A percentile compares a stretch with the other conserved stretches of the same genome.
These are phyloP conservation scores for Saccostrea cuccullata DNA, from an alignment of 1,140 invertebrate genomes.

Conservation along the genomic window DNA sequence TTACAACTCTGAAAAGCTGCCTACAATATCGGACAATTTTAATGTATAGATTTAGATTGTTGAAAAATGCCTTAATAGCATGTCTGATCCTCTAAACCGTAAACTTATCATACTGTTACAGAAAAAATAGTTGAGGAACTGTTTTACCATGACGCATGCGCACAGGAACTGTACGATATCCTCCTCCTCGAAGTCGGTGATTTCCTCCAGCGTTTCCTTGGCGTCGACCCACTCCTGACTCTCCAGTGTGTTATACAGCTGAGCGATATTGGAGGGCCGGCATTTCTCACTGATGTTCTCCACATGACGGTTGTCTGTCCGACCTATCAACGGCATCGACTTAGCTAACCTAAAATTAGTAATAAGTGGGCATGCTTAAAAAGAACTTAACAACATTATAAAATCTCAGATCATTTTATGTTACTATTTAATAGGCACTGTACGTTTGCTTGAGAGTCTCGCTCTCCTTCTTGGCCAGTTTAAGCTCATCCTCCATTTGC, in stretches of 20 bases:
- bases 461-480: constrained; percentile 67
- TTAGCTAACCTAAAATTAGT: constrained; percentile 59
- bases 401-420: neutral
- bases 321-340: constrained; percentile 60
- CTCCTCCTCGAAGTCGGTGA: constrained; percentile 65
- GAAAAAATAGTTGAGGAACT: neutral
- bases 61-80: neutral
- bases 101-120: neutral
- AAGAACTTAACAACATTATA: neutral
- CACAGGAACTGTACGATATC: constrained; percentile 67
- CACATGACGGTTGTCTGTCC: constrained; percentile 65
- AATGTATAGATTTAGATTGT: neutral
- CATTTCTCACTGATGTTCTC: constrained; percentile 74
- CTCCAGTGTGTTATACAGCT: constrained; percentile 70
- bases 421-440: constrained; percentile 16
- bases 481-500: constrained; percentile 65
- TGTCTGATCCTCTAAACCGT: neutral
- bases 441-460: constrained; percentile 71
- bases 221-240: constrained; percentile 73
- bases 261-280: constrained; percentile 70
- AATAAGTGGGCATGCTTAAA: neutral
- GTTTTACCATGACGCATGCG: constrained; percentile 67
- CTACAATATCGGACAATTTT: neutral
- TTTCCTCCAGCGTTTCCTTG: constrained; percentile 72
- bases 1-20: neutral